phyloP scores from a whole-genome alignment of 2,888 invertebrate species.

The Ichneumoninae sp. region DNA sequence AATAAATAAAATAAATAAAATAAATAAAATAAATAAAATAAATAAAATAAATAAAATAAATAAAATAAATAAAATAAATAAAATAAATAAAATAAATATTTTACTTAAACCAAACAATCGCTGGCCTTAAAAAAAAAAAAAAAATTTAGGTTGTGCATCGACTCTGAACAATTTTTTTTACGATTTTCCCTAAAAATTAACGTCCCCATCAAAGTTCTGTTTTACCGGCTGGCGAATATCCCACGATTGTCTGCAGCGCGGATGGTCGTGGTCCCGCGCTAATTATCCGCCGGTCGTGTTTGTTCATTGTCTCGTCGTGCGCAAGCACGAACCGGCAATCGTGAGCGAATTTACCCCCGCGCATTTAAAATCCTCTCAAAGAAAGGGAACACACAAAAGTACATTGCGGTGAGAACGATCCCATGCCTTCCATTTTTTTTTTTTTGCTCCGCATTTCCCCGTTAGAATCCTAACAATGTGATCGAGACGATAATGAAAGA shows the following conservation, averaged over 20 bases:
- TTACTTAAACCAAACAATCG: too few relatives aligned
- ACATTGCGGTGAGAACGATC: conserved; percentile 56
- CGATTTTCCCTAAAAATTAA: not conserved
- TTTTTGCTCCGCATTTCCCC: not conserved
- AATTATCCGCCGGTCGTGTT: not conserved
- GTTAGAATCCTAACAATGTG: conserved; percentile 46
- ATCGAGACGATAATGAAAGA: conserved; percentile 41
- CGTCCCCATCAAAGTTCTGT: not conserved
- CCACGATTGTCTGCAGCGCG: conserved; percentile 1
- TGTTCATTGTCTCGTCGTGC: not conserved
- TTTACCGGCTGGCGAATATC: not conserved
- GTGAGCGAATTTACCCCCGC: not conserved
- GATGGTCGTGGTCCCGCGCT: not conserved
- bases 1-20: too few relatives aligned
- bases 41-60: too few relatives aligned
- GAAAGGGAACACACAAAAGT: conserved; percentile 12
- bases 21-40: too few relatives aligned
- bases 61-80: too few relatives aligned
- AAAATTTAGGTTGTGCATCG: fast-evolving
- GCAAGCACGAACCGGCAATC: not conserved
- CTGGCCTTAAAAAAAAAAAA: too few relatives aligned
- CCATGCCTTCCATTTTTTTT: not conserved
- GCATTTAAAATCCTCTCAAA: not conserved
- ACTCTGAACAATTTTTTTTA: not conserved
- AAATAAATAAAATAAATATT: too few relatives aligned